phyloP scores from a whole-genome alignment of 2,797 vertebrate genomes.

The Sebastes paucispinis region DNA sequence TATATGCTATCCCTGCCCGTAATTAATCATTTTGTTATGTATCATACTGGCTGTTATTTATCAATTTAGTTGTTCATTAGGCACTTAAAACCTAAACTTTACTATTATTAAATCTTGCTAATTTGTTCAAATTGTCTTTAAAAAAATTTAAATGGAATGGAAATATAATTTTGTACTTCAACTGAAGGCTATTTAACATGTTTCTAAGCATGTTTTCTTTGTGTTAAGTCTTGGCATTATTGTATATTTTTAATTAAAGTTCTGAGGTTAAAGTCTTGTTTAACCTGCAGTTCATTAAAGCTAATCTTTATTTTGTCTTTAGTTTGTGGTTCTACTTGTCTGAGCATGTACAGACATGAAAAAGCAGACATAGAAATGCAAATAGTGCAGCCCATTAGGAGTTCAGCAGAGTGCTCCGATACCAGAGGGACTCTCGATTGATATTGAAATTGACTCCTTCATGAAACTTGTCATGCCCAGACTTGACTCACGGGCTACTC shows the following conservation, averaged over 20 bases:
- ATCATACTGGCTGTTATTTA: not conserved
- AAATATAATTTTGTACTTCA: not conserved
- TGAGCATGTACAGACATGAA: slow-evolving; percentile 46
- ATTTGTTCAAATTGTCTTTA: not conserved
- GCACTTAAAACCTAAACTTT: not conserved
- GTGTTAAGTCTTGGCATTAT: not conserved
- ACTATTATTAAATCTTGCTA: not conserved
- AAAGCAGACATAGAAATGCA: slow-evolving; percentile 10
- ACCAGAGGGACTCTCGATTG: slow-evolving; percentile 43
- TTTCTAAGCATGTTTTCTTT: not conserved
- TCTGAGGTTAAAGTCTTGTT: not conserved
- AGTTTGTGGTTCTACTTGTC: slow-evolving; percentile 27
- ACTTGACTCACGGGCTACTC: slow-evolving; percentile 32
- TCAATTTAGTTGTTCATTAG: not conserved
- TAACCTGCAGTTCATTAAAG: not conserved
- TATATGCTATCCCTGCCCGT: fast-evolving
- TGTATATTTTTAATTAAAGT: not conserved
- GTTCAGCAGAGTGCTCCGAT: slow-evolving; percentile 10
- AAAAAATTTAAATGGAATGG: not conserved
- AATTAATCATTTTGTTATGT: not conserved
- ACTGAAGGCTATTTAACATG: not conserved
- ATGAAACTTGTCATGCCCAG: slow-evolving; percentile 50
- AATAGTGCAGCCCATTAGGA: slow-evolving; percentile 11
- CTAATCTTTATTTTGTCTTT: not conserved
- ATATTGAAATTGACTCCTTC: slow-evolving; percentile 52